Evolutionary conservation across 1,140 invertebrate genomes (phyloP).

Genomic region (Diachasma alloeum): DNA sequence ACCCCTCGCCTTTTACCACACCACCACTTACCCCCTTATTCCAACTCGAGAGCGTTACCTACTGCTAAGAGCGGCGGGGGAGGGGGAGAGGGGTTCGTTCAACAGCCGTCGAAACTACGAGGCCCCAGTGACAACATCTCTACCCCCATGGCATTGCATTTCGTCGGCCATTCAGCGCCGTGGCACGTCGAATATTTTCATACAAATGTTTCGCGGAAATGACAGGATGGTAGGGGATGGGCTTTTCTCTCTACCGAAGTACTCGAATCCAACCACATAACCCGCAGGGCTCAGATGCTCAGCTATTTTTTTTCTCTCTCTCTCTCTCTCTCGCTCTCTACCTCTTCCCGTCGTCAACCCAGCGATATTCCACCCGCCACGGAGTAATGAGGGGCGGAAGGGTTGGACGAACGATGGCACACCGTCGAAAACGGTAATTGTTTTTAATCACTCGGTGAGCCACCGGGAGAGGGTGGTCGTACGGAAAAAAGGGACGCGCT

Average conservation of each 20-base stretch:
- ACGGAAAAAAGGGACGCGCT: constrained; percentile 22
- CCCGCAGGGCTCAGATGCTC: constrained; percentile 45
- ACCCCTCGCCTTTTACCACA: constrained; percentile 1
- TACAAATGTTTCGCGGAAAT: constrained; percentile 51
- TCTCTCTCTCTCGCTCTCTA: too few species aligned
- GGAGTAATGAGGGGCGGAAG: background rate
- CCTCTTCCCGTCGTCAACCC: background rate
- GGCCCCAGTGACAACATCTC: constrained; percentile 19
- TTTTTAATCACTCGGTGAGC: constrained; percentile 53
- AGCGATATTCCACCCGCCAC: too few species aligned
- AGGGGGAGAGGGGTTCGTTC: background rate
- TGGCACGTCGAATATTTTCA: constrained; percentile 48
- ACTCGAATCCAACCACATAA: constrained; percentile 46
- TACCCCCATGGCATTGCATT: constrained; percentile 21
- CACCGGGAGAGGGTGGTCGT: constrained; percentile 29
- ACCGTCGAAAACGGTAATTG: constrained; percentile 52
- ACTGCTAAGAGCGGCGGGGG: background rate
- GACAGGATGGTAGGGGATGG: constrained; percentile 35
- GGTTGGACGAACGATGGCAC: constrained; percentile 32
- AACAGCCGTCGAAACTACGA: constrained; percentile 20
- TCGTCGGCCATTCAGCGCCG: constrained; percentile 20
- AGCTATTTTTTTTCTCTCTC: constrained; percentile 20
- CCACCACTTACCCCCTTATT: constrained; percentile 23
- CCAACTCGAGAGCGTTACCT: constrained; percentile 4
- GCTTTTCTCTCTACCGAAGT: constrained; percentile 33